Evolutionary conservation across 2,113 vertebrate genomes (phyloP).

Genomic region (Callorhinus ursinus): DNA sequence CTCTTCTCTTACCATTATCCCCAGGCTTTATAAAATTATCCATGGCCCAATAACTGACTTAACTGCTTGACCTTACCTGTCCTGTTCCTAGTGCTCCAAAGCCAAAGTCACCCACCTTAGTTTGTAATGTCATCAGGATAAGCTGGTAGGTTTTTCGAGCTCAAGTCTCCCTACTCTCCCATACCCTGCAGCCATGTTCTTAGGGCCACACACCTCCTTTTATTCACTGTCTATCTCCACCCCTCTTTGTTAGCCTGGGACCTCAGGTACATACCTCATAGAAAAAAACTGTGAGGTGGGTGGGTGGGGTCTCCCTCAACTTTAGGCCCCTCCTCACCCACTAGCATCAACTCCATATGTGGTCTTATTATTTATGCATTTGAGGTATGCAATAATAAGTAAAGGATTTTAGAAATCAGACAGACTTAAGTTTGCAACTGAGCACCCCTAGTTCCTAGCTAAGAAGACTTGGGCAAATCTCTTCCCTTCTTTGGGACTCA

Average conservation of each 20-base stretch:
- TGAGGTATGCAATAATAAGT: background rate
- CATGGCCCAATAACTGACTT: background rate
- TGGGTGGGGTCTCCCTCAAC: slow-evolving; percentile 45
- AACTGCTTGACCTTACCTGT: background rate
- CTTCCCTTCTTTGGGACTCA: slow-evolving; percentile 20
- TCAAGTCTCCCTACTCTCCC: background rate
- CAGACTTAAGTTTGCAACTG: background rate
- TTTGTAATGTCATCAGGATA: slow-evolving; percentile 26
- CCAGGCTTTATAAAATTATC: background rate
- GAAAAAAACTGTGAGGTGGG: slow-evolving; percentile 58
- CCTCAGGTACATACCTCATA: slow-evolving; percentile 25
- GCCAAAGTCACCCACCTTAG: slow-evolving; percentile 5
- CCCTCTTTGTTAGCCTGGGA: slow-evolving; percentile 44
- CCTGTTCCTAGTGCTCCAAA: slow-evolving; percentile 12
- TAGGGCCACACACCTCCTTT: background rate
- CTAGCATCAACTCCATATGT: slow-evolving; percentile 19
- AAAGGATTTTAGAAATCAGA: slow-evolving; percentile 39
- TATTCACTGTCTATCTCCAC: background rate
- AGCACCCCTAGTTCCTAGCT: background rate
- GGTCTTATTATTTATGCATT: slow-evolving; percentile 33
- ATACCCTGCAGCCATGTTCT: slow-evolving; percentile 51
- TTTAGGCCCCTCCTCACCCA: background rate
- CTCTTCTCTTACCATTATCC: background rate
- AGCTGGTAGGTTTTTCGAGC: slow-evolving; percentile 35
- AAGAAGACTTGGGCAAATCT: background rate